Conservation (phyloP, 2,113 vertebrate species). For the Hypanus sabinus region DNA sequence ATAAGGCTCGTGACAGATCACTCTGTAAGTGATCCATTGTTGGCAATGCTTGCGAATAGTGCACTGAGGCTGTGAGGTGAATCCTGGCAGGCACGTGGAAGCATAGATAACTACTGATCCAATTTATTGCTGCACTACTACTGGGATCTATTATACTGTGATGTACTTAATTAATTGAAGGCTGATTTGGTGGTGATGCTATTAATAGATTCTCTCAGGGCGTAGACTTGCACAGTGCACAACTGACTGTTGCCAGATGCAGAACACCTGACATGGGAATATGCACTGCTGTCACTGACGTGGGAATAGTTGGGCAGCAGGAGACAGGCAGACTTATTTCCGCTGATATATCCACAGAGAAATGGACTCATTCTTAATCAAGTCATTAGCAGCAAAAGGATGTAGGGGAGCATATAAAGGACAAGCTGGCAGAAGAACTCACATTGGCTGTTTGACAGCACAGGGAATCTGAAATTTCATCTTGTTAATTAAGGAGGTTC, state of each 20-base stretch:
- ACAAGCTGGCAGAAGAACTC: not conserved
- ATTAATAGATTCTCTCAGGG: not conserved
- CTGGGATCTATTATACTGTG: not conserved
- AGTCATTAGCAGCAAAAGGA: not conserved
- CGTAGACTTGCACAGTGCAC: not conserved
- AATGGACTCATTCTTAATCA: not conserved
- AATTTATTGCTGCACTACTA: not conserved
- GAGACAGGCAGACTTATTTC: not conserved
- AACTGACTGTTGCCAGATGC: not conserved
- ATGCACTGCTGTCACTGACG: not conserved
- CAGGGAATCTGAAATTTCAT: not conserved
- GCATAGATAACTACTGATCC: not conserved
- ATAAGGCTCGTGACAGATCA: not conserved
- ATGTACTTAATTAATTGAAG: slow-evolving; percentile 5
- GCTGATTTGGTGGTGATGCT: slow-evolving; percentile 11
- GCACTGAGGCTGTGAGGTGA: not conserved
- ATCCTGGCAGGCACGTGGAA: not conserved
- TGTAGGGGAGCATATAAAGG: not conserved
- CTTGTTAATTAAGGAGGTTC: not conserved
- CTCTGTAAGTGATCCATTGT: not conserved
- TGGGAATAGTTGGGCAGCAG: not conserved
- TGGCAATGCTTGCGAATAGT: not conserved
- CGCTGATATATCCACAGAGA: not conserved
- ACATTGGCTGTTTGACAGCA: not conserved
- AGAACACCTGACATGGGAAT: not conserved